A percentile compares a stretch with the other conserved stretches of the same genome.
These are phyloP conservation scores for Augiades crinisus DNA, from an alignment of 2,888 invertebrate species.

Conservation along the genomic window DNA sequence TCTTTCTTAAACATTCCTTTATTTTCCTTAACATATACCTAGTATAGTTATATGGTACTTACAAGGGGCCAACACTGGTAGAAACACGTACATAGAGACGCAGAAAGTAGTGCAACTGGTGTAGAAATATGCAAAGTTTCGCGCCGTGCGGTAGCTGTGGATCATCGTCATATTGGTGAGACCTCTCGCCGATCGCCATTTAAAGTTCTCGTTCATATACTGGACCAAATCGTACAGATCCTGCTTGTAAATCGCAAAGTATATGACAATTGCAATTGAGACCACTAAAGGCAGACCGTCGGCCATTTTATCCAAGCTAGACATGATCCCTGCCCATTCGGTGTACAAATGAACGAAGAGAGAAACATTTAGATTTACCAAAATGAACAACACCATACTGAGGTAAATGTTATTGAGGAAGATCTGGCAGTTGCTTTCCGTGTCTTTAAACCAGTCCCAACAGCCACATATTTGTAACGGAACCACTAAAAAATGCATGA, in stretches of 20 bases:
- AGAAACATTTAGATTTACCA: constrained; percentile 42
- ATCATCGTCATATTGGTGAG: constrained; percentile 68
- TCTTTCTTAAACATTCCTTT: no score
- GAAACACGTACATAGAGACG: constrained; percentile 55
- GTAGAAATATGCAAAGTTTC: constrained; percentile 58
- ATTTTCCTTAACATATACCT: no score
- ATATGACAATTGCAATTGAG: constrained; percentile 53
- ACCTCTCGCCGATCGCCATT: constrained; percentile 61
- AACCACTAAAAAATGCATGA: constrained; percentile 49
- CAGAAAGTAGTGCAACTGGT: constrained; percentile 65
- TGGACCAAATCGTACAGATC: constrained; percentile 52
- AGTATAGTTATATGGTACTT: constrained; percentile 43
- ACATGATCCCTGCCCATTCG: constrained; percentile 61
- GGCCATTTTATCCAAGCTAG: constrained; percentile 54
- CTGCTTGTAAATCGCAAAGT: constrained; percentile 50
- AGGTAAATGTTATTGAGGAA: constrained; percentile 55
- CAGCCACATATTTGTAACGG: constrained; percentile 61
- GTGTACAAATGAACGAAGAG: constrained; percentile 52
- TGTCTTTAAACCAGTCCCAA: constrained; percentile 59
- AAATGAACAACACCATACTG: constrained; percentile 49
- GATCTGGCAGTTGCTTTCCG: constrained; percentile 39
- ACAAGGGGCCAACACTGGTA: constrained; percentile 59
- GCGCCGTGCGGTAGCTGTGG: constrained; percentile 51
- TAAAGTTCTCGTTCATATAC: constrained; percentile 60
- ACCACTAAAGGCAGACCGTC: constrained; percentile 58